These are phyloP conservation scores for Aphelenchoides fujianensis DNA, from an alignment of 1,140 invertebrate genomes.

Conservation along the genomic window DNA sequence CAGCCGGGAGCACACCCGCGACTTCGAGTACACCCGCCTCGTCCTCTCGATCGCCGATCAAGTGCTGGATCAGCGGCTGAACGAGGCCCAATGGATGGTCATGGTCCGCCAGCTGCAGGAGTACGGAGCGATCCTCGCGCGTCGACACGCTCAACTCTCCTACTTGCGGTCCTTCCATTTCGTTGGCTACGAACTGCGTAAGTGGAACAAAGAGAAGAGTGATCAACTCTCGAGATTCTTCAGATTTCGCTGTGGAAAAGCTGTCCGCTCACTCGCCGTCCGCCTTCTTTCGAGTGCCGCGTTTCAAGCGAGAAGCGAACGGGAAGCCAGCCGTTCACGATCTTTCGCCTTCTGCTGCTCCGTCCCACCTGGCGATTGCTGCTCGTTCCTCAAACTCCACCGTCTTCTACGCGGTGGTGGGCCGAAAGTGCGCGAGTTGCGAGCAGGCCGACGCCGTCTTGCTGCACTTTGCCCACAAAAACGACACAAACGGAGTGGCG, in stretches of 20 bases:
- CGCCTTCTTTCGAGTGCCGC: no score
- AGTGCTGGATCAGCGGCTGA: slow-evolving; percentile 30
- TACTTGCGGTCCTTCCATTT: slow-evolving; percentile 41
- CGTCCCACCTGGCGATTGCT: not conserved
- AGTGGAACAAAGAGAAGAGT: not conserved
- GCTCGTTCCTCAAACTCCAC: not conserved
- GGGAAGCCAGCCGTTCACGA: no score
- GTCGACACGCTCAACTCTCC: slow-evolving; percentile 24
- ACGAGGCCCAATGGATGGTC: slow-evolving; percentile 31
- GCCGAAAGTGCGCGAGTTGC: not conserved
- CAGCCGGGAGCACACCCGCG: slow-evolving; percentile 28
- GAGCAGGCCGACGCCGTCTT: not conserved
- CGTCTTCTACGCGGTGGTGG: not conserved
- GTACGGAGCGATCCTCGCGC: slow-evolving; percentile 28
- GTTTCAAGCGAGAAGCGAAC: not conserved
- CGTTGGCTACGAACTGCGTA: slow-evolving; percentile 30
- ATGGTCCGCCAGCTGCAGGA: slow-evolving; percentile 28
- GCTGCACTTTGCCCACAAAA: not conserved
- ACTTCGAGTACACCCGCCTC: slow-evolving; percentile 36
- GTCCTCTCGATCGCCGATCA: slow-evolving; percentile 25
- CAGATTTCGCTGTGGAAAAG: not conserved
- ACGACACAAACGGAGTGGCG: not conserved
- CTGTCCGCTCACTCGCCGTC: no score
- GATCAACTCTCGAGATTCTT: not conserved
- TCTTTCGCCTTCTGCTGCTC: no score